A percentile compares a stretch with the other conserved stretches of the same genome.
Evolutionary conservation across 2,888 invertebrate genomes (phyloP).

Genomic region (Amorpha juglandis): DNA sequence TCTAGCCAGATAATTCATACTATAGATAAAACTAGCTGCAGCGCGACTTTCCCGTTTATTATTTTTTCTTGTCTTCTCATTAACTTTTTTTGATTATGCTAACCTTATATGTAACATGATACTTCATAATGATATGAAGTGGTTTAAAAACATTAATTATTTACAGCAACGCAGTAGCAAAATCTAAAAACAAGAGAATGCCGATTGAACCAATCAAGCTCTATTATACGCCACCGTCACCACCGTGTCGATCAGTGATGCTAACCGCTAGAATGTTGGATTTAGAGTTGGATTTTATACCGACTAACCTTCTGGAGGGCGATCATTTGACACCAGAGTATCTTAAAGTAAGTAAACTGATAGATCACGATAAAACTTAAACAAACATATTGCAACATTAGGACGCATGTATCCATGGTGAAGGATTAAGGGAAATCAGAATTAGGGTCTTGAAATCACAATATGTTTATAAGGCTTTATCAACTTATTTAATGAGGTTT

Average conservation of each 20-base stretch:
- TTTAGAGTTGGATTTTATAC: slow-evolving; percentile 85
- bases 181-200: slow-evolving; percentile 69
- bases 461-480: too few relatives aligned
- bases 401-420: too few relatives aligned
- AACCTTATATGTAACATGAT: too few relatives aligned
- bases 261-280: slow-evolving; percentile 86
- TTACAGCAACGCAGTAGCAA: slow-evolving; percentile 74
- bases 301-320: slow-evolving; percentile 83
- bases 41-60: too few relatives aligned
- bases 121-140: not conserved
- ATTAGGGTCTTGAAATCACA: too few relatives aligned
- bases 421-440: too few relatives aligned
- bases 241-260: slow-evolving; percentile 86
- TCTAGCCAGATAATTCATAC: too few relatives aligned
- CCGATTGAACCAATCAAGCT: slow-evolving; percentile 81
- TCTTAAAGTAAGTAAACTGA: slow-evolving; percentile 79
- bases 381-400: too few relatives aligned
- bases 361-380: not conserved
- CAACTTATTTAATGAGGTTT: too few relatives aligned
- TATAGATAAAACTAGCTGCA: too few relatives aligned
- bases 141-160: slow-evolving; percentile 26
- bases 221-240: slow-evolving; percentile 86
- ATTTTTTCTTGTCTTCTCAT: too few relatives aligned
- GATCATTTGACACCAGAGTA: slow-evolving; percentile 87
- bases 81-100: too few relatives aligned